phyloP scores from a whole-genome alignment of 2,113 vertebrate species.

The Pithys albifrons region DNA sequence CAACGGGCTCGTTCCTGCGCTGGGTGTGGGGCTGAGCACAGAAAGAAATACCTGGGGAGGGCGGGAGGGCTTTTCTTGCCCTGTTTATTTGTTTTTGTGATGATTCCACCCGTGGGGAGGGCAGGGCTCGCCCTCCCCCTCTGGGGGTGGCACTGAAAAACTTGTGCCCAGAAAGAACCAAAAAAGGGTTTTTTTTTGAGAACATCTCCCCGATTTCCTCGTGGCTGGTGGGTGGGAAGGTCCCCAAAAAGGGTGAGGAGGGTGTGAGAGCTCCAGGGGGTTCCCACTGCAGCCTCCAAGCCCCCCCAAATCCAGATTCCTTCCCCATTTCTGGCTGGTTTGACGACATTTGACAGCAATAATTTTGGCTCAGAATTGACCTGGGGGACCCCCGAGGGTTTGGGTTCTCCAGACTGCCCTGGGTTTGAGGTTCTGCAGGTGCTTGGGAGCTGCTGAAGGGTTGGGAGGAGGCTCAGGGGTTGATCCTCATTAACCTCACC shows the following conservation, averaged over 20 bases:
- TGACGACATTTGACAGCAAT: not conserved
- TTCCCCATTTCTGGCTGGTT: not conserved
- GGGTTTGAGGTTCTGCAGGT: not conserved
- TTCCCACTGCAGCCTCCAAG: fast-evolving
- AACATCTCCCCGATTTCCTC: not conserved
- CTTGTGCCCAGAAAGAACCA: not conserved
- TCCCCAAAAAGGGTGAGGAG: not conserved
- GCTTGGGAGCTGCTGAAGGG: not conserved
- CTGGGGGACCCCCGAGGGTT: not conserved
- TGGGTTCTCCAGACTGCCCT: not conserved
- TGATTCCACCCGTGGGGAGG: not conserved
- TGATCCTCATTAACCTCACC: not conserved
- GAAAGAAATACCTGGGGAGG: not conserved
- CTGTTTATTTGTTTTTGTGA: not conserved
- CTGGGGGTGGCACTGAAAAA: too few species aligned
- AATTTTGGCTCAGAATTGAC: not conserved
- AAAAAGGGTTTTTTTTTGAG: not conserved
- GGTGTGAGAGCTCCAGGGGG: not conserved
- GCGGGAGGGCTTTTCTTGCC: not conserved
- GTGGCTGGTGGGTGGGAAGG: not conserved
- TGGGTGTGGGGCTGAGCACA: not conserved
- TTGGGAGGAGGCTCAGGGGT: not conserved
- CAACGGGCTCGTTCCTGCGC: not conserved
- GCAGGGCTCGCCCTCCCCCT: not conserved
- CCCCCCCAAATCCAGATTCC: not conserved